phyloP scores from a whole-genome alignment of 2,888 invertebrate genomes.

The Synergus itoensis region DNA sequence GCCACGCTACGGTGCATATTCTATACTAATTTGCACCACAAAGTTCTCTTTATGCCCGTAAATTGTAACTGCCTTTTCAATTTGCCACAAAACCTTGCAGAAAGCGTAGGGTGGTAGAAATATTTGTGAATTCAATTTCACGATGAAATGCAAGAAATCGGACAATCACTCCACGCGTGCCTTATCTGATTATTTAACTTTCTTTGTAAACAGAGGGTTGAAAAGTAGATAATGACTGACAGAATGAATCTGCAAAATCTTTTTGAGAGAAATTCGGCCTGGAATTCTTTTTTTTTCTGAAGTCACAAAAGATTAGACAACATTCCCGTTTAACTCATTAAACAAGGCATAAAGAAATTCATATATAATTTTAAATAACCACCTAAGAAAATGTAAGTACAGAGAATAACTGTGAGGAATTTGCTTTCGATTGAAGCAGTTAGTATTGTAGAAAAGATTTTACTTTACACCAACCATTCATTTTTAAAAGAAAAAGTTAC shows the following conservation, averaged over 20 bases:
- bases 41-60: not conserved
- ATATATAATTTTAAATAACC: not conserved
- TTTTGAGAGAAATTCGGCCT: no score
- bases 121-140: constrained; percentile 3
- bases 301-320: not conserved
- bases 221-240: not conserved
- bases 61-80: not conserved
- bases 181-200: not conserved
- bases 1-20: constrained; percentile 5
- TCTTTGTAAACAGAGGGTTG: not conserved
- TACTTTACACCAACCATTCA: not conserved
- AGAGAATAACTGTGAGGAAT: not conserved
- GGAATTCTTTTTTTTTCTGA: not conserved
- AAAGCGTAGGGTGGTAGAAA: not conserved
- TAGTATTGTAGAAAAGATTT: not conserved
- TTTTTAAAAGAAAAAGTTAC: not conserved
- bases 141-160: not conserved
- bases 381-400: not conserved
- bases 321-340: not conserved
- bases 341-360: not conserved
- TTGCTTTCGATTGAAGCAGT: not conserved
- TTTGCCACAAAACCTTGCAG: not conserved
- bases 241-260: not conserved
- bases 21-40: not conserved
- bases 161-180: not conserved